Percentiles rank a stretch among this genome's conserved stretches.
Evolutionary conservation across 2,797 vertebrate species (phyloP).

Genomic region (Carapus acus): DNA sequence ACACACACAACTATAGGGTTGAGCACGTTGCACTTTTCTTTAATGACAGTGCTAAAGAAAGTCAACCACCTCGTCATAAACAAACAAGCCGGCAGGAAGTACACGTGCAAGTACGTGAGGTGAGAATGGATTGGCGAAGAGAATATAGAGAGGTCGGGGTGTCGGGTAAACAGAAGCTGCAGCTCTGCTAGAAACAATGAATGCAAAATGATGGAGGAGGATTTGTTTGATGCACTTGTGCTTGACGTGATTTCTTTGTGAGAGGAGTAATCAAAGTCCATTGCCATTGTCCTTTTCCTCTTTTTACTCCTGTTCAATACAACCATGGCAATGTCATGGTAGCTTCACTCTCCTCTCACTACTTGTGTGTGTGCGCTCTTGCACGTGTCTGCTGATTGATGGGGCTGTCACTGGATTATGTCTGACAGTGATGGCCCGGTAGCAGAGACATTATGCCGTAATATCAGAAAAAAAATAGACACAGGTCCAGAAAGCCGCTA

Average conservation of each 20-base stretch:
- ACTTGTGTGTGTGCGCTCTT: too few relatives aligned
- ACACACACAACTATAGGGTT: neutral
- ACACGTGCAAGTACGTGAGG: too few relatives aligned
- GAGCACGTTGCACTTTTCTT: neutral
- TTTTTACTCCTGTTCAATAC: constrained; percentile 3
- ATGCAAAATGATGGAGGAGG: constrained; percentile 22
- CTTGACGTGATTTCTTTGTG: constrained; percentile 9
- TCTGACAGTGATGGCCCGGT: constrained; percentile 11
- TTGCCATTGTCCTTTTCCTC: neutral
- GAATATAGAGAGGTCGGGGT: neutral
- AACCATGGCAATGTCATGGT: neutral
- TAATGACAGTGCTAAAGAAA: neutral
- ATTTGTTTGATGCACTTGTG: constrained; percentile 25
- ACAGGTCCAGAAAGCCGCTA: neutral
- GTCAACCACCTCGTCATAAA: too few relatives aligned
- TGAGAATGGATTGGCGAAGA: neutral
- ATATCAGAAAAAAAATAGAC: neutral
- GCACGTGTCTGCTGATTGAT: too few relatives aligned
- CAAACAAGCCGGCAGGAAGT: too few relatives aligned
- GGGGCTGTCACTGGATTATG: too few relatives aligned
- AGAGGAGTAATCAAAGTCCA: constrained; percentile 19
- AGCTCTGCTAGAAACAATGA: constrained; percentile 8
- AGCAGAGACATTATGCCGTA: constrained; percentile 6
- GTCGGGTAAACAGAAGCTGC: constrained; percentile 1
- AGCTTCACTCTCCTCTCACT: too few relatives aligned